Base-by-base conservation (phyloP, 2,113 vertebrate genomes). In the Cottus gobio region DNA sequence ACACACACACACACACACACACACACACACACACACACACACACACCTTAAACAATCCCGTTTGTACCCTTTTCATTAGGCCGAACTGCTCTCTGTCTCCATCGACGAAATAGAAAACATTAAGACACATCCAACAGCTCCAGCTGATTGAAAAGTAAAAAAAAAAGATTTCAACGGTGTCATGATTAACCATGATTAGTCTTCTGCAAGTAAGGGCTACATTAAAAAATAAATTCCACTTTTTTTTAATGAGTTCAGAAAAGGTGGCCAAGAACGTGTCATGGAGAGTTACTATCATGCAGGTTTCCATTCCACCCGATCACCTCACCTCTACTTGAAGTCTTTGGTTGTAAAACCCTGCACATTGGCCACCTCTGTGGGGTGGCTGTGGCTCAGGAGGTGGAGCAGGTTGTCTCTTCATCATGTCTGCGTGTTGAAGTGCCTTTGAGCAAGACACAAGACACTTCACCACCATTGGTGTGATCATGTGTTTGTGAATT, bases 41-140 rank as follows among this genome's bases (percentile, higher is more conserved):
- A 75, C 46, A 52, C 71, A 76, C 65, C n/a, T 58, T 26, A 44
- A 60, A 72, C 63, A 68, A 75, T 42, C 67, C 18, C 52, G 42
- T 52, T 61, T 79, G 50, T 66, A 66, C 46, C 64, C 5, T 50
- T 77, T 72, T 69, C 34, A 85, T 7, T 6, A 16, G 1, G 26
- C 61, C 64, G 13, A 48, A 52, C 46, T 39, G 39, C 18, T 65
- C n/a, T 10, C 26, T 34, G 20, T 56, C 44, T 15, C 52, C 7
- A 42, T 22, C 0, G n/a, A 50, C 54, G 28, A 9, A 36, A 65
- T 26, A 75, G 30, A 10, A 67, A 76, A 61, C 71, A 54, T 9
- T 28, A 15, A 65, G 28, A 75, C 4, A 42, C 6, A 30, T 8
- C n/a, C 56, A 75, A 56, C 42, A 57, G 67, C 18, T 24, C 9